Evolutionary conservation across 2,888 invertebrate species (phyloP).

Genomic region (Xestia ashworthii): DNA sequence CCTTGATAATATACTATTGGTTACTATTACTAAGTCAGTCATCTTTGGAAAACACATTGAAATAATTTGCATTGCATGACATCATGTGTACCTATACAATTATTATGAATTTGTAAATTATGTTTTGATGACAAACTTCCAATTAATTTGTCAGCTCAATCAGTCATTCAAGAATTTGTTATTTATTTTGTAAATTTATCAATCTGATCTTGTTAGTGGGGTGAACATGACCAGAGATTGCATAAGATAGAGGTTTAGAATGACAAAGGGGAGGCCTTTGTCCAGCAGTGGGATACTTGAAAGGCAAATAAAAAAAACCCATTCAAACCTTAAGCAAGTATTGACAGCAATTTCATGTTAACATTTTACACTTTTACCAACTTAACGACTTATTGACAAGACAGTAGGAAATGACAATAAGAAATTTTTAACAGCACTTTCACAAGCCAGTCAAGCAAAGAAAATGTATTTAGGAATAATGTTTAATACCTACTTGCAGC

Average conservation of each 20-base stretch:
- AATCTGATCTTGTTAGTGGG: too few species aligned
- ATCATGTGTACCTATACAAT: neutral
- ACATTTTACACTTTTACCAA: neutral
- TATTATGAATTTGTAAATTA: neutral
- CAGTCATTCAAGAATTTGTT: neutral
- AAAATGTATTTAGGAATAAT: constrained; percentile 42
- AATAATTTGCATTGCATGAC: neutral
- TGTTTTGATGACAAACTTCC: neutral
- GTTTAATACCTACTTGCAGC: constrained; percentile 14
- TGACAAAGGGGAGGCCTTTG: too few species aligned
- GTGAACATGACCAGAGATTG: too few species aligned
- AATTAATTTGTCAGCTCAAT: constrained; percentile 2
- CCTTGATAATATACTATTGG: neutral
- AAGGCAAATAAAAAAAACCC: too few species aligned
- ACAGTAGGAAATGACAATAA: constrained; percentile 28
- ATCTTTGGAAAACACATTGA: neutral
- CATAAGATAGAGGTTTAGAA: too few species aligned
- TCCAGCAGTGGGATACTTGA: too few species aligned
- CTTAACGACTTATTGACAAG: neutral
- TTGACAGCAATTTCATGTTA: neutral
- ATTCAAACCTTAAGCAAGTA: neutral
- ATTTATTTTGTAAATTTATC: neutral
- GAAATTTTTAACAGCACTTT: constrained; percentile 40
- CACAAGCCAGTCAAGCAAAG: constrained; percentile 41
- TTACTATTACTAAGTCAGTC: neutral